Evolutionary conservation across 2,888 invertebrate species (phyloP).

Genomic region (Ecliptopera silaceata): DNA sequence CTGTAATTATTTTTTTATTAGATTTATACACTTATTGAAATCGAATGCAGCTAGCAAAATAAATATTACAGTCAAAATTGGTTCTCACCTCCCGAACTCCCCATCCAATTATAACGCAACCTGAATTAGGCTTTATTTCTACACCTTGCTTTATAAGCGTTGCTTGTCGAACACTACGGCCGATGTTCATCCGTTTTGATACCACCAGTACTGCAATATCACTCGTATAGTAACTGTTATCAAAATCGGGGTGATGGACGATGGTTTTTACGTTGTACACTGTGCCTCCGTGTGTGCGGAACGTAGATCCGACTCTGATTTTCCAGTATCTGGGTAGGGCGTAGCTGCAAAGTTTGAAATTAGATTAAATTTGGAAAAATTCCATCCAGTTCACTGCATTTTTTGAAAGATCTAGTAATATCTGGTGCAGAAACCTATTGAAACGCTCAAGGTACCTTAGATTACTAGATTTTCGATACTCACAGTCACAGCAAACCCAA

Average conservation of each 20-base stretch:
- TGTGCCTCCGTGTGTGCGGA: slow-evolving; percentile 60
- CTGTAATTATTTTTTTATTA: too few species aligned
- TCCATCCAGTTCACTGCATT: too few species aligned
- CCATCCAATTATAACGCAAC: slow-evolving; percentile 69
- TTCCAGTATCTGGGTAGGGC: slow-evolving; percentile 65
- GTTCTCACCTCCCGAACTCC: slow-evolving; percentile 62
- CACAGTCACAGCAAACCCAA: too few species aligned
- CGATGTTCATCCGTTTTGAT: slow-evolving; percentile 53
- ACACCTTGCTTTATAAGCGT: slow-evolving; percentile 64
- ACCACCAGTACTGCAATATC: slow-evolving; percentile 67
- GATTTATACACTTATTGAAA: too few species aligned
- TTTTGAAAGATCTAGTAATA: too few species aligned
- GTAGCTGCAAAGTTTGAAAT: slow-evolving; percentile 51
- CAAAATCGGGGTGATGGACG: slow-evolving; percentile 60
- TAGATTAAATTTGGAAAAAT: too few species aligned
- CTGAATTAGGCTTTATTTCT: slow-evolving; percentile 57
- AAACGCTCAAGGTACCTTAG: too few species aligned
- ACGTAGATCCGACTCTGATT: slow-evolving; percentile 69
- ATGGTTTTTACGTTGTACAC: slow-evolving; percentile 64
- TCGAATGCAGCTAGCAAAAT: too few species aligned
- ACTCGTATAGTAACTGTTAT: slow-evolving; percentile 63
- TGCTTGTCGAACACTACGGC: slow-evolving; percentile 60
- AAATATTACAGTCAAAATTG: background rate
- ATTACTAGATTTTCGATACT: too few species aligned
- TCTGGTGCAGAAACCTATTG: too few species aligned